A percentile compares a stretch with the other conserved stretches of the same genome.
Evolutionary conservation across 2,113 vertebrate species (phyloP).

Genomic region (Cebidichthys violaceus): DNA sequence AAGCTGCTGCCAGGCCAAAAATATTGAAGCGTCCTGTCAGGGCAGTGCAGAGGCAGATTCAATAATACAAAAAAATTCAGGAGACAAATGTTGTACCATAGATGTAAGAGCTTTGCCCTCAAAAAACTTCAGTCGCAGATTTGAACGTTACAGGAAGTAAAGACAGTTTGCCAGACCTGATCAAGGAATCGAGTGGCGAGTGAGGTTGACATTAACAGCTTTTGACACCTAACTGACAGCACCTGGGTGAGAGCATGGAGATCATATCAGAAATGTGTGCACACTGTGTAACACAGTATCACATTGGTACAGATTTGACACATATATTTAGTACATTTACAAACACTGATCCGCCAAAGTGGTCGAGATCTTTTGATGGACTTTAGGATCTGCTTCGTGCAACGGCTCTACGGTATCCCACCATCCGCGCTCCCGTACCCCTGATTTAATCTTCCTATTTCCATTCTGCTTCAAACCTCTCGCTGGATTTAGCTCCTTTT

Average conservation of each 20-base stretch:
- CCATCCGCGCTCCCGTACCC: background rate
- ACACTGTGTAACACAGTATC: background rate
- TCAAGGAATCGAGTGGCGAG: slow-evolving; percentile 31
- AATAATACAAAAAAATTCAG: slow-evolving; percentile 55
- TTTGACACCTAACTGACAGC: slow-evolving; percentile 43
- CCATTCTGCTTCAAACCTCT: slow-evolving; percentile 42
- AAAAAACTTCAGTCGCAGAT: slow-evolving; percentile 32
- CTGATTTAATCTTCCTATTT: slow-evolving; percentile 49
- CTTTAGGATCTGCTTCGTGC: slow-evolving; percentile 8
- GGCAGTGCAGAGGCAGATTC: slow-evolving; percentile 10
- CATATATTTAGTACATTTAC: background rate
- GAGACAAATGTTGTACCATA: slow-evolving; percentile 36
- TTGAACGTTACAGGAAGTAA: slow-evolving; percentile 44
- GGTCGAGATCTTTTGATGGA: slow-evolving; percentile 33
- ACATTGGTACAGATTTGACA: background rate
- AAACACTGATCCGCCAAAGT: background rate
- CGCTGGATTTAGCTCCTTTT: slow-evolving; percentile 44
- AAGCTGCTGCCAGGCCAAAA: slow-evolving; percentile 19
- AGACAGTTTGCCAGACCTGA: slow-evolving; percentile 50
- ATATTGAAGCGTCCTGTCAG: slow-evolving; percentile 41
- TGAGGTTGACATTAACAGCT: slow-evolving; percentile 33
- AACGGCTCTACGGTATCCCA: slow-evolving; percentile 20
- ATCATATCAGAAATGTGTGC: background rate
- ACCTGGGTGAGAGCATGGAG: background rate
- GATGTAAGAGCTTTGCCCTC: slow-evolving; percentile 1